Percentiles rank a stretch among this genome's conserved stretches.
phyloP scores from a whole-genome alignment of 2,888 invertebrate species.

The Lycophotia porphyrea region DNA sequence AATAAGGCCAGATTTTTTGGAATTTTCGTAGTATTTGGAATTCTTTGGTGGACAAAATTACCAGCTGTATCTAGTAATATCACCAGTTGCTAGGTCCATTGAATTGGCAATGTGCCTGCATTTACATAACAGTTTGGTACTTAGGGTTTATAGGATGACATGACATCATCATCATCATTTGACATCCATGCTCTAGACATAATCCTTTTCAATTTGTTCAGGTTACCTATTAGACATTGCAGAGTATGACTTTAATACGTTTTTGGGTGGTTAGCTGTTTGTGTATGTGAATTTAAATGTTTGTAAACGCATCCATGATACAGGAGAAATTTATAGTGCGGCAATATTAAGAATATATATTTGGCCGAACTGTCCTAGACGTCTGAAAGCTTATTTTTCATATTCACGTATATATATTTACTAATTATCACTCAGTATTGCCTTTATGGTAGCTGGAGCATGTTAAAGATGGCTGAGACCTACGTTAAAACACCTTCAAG shows the following conservation, averaged over 20 bases:
- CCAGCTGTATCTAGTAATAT: not conserved
- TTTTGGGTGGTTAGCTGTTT: too few species aligned
- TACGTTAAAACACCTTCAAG: not conserved
- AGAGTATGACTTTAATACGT: not conserved
- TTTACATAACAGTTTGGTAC: not conserved
- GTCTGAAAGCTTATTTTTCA: not conserved
- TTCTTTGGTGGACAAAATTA: not conserved
- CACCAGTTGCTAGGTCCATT: not conserved
- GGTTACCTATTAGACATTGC: not conserved
- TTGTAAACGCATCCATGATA: too few species aligned
- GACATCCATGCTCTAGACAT: not conserved
- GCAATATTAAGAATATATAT: not conserved
- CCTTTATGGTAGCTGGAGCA: not conserved
- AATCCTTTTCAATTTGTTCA: not conserved
- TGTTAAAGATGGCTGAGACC: not conserved
- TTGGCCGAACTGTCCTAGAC: not conserved
- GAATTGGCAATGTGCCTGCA: conserved; percentile 10
- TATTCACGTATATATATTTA: not conserved
- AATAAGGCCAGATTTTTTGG: not conserved
- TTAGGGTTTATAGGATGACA: not conserved
- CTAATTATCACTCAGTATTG: not conserved
- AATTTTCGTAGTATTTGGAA: not conserved
- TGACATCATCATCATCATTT: too few species aligned
- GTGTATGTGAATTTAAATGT: too few species aligned
- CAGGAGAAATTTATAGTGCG: too few species aligned